Conservation (phyloP, 2,113 vertebrate species). For the Bettongia penicillata region DNA sequence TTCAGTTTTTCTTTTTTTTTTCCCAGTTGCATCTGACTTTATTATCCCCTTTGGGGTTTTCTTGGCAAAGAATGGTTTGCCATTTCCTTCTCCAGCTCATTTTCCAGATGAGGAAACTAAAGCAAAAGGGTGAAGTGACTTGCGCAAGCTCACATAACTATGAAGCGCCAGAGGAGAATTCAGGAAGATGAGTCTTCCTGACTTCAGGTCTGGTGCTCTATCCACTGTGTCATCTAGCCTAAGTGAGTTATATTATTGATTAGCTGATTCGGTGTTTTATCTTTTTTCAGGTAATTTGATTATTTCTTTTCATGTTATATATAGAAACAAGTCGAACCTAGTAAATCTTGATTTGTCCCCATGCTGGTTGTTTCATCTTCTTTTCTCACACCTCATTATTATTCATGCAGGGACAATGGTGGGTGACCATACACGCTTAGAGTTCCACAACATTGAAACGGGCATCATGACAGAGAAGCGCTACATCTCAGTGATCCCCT, state of each 20-base stretch:
- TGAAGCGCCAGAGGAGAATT: neutral
- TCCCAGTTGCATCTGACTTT: too few relatives aligned
- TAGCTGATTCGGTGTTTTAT: slow-evolving; percentile 18
- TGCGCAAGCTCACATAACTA: neutral
- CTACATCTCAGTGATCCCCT: slow-evolving; percentile 95
- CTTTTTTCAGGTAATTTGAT: neutral
- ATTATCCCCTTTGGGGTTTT: too few relatives aligned
- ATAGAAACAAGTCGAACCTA: neutral
- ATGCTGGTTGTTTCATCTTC: neutral
- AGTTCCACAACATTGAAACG: slow-evolving; percentile 99
- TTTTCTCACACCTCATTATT: slow-evolving; percentile 35
- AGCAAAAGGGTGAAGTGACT: neutral
- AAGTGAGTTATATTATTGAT: neutral
- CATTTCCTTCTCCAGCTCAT: too few relatives aligned
- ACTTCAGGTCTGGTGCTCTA: neutral
- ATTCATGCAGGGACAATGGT: slow-evolving; percentile 93
- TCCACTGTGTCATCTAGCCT: neutral
- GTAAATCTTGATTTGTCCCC: neutral
- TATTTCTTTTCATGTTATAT: neutral
- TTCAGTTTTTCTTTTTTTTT: neutral
- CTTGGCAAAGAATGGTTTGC: too few relatives aligned
- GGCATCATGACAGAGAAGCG: slow-evolving; percentile 98
- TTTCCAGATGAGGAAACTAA: too few relatives aligned
- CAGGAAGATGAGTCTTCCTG: neutral
- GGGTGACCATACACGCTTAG: slow-evolving; percentile 98